Base-by-base conservation (phyloP, 1,140 invertebrate species). In the Drosophila sechellia region DNA sequence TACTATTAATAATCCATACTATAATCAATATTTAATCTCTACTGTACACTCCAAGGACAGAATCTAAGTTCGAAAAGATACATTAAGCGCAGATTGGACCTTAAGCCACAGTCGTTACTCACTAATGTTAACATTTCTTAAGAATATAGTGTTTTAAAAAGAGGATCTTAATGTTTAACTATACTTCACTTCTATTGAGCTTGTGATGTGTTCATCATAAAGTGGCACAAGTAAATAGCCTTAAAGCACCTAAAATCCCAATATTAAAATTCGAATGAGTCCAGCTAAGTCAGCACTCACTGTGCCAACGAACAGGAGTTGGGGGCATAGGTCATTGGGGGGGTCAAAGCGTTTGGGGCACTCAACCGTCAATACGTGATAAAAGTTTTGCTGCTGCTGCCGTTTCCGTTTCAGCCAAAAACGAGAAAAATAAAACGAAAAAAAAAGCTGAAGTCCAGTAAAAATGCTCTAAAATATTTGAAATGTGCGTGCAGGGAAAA, bases 281-380 rank as follows among this genome's bases (percentile, higher is more conserved):
- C 1, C 27, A 2, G 1, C 40, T 15, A 39, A 54, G 25, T 8
- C 39, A 10, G 5, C 1, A 49, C 42, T 61, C 17, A 75, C 69
- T 64, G 70, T 74, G 17, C 20, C 48, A 27, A 22, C 37, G 5
- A 31, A 22, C 46, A 10, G 25, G 15, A 22, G 5, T 0, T 17
- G 42, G 13, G 11, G n/a, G 20, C 31, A 37, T 2, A 46, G 45
- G 50, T 49, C 27, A 63, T 25, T 25, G 49, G 59, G 53, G 39
- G 39, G 60, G 60, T 60, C 43, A 57, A 74, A 60, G 60, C 61
- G 66, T 72, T 54, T 72, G 64, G 79, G 75, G 74, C 81, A 80
- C 72, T 84, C 81, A 86, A 86, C 81, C 74, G 77, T 86, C 81
- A 86, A 86, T 86, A 86, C 78, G 81, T 86, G 83, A 86, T 86